These are phyloP conservation scores for Ophioninae sp. DNA, from an alignment of 2,888 invertebrate genomes.

Conservation along the genomic window DNA sequence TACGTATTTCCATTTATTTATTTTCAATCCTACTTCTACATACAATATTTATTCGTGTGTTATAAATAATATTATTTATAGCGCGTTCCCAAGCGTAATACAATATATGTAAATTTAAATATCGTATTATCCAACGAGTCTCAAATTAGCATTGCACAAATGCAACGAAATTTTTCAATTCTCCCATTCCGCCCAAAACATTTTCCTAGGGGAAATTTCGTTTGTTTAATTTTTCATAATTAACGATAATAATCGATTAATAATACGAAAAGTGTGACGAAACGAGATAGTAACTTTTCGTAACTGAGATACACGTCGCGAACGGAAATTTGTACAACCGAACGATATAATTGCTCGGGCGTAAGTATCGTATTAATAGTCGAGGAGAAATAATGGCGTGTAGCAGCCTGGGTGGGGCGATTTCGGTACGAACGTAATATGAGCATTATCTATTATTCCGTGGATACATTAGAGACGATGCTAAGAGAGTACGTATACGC, in stretches of 20 bases:
- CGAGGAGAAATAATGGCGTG: conserved; percentile 12
- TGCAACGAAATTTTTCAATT: not conserved
- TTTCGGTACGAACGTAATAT: not conserved
- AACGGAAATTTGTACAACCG: not conserved
- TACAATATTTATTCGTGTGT: no score
- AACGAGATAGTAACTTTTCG: not conserved
- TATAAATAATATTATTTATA: no score
- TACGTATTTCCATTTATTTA: not conserved
- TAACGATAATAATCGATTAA: not conserved
- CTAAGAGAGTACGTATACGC: conserved; percentile 12
- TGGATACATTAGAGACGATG: conserved; percentile 33
- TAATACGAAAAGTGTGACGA: not conserved
- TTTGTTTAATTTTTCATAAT: not conserved
- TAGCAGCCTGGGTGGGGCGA: not conserved
- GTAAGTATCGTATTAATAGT: conserved; percentile 11
- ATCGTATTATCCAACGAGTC: no score
- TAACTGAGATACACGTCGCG: not conserved
- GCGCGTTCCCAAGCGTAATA: no score
- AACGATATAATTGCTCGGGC: not conserved
- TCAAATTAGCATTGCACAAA: no score
- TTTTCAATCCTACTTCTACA: not conserved
- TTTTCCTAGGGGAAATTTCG: no score
- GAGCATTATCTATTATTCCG: conserved; percentile 34
- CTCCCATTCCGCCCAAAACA: not conserved
- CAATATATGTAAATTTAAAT: not conserved